Percentiles rank a stretch among this genome's conserved stretches.
Conservation (phyloP, 1,140 invertebrate species). For the Eciton burchellii region DNA sequence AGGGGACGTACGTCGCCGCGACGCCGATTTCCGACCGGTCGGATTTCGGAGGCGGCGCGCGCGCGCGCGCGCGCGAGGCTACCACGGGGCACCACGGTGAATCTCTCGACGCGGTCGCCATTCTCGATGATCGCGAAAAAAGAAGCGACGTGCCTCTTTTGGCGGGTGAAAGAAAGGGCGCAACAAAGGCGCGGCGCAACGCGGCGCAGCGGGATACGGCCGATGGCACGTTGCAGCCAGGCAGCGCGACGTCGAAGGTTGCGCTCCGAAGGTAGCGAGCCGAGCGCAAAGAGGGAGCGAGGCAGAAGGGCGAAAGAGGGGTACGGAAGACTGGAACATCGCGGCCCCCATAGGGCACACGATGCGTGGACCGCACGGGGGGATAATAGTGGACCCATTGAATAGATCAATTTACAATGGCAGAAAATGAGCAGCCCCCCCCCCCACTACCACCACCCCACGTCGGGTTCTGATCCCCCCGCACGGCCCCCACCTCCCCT, state of each 20-base stretch:
- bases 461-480: slow-evolving; percentile 33
- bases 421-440: slow-evolving; percentile 81
- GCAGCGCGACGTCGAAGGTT: slow-evolving; percentile 58
- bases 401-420: slow-evolving; percentile 85
- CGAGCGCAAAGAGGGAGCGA: slow-evolving; percentile 44
- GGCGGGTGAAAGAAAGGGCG: slow-evolving; percentile 71
- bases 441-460: slow-evolving; percentile 37
- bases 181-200: slow-evolving; percentile 75
- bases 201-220: slow-evolving; percentile 75
- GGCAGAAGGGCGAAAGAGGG: slow-evolving; percentile 68
- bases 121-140: slow-evolving; percentile 67
- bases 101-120: slow-evolving; percentile 62
- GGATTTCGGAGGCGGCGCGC: slow-evolving; percentile 19
- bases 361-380: slow-evolving; percentile 71
- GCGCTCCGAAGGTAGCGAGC: slow-evolving; percentile 24
- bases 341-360: slow-evolving; percentile 73
- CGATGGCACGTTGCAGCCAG: slow-evolving; percentile 69
- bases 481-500: slow-evolving; percentile 68
- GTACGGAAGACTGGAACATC: slow-evolving; percentile 70
- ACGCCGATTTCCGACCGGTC: slow-evolving; percentile 29
- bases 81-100: slow-evolving; percentile 52
- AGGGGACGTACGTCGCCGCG: neutral
- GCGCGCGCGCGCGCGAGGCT: slow-evolving; percentile 23
- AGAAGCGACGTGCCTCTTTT: slow-evolving; percentile 60
- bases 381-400: slow-evolving; percentile 81